Conservation (phyloP, 2,113 vertebrate species). For the Dromas ardeola region DNA sequence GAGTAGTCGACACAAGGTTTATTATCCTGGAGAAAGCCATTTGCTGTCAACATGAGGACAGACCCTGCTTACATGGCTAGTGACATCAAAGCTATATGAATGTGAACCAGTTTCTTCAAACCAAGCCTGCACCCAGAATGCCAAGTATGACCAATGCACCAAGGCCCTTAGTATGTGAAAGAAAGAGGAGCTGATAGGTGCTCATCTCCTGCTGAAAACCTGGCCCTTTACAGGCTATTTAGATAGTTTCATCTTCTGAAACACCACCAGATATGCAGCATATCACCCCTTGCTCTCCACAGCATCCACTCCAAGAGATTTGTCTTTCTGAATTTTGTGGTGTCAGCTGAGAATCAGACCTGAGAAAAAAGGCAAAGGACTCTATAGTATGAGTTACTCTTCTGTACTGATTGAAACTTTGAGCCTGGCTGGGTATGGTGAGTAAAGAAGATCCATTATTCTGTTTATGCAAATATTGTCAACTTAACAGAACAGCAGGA, state of each 20-base stretch:
- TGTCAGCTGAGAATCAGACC: not conserved
- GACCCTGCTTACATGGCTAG: not conserved
- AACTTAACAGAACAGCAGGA: not conserved
- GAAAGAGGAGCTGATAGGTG: not conserved
- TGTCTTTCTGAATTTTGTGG: not conserved
- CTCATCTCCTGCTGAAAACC: not conserved
- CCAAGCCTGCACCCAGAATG: not conserved
- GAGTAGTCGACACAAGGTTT: not conserved
- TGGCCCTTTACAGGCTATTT: not conserved
- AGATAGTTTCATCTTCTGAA: not conserved
- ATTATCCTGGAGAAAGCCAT: not conserved
- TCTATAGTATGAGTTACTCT: not conserved
- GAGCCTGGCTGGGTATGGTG: not conserved
- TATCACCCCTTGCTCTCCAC: not conserved
- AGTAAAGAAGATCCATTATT: not conserved
- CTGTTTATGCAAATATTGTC: not conserved
- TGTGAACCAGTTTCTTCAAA: not conserved
- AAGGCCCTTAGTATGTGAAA: not conserved
- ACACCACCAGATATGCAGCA: not conserved
- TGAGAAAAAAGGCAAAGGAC: not conserved
- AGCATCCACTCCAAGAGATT: not conserved
- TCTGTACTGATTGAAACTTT: not conserved
- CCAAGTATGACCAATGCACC: not conserved
- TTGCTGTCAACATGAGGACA: not conserved
- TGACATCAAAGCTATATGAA: not conserved